A percentile compares a stretch with the other conserved stretches of the same genome.
Evolutionary conservation across 2,888 invertebrate genomes (phyloP).

Genomic region (Folsomia manolachei): DNA sequence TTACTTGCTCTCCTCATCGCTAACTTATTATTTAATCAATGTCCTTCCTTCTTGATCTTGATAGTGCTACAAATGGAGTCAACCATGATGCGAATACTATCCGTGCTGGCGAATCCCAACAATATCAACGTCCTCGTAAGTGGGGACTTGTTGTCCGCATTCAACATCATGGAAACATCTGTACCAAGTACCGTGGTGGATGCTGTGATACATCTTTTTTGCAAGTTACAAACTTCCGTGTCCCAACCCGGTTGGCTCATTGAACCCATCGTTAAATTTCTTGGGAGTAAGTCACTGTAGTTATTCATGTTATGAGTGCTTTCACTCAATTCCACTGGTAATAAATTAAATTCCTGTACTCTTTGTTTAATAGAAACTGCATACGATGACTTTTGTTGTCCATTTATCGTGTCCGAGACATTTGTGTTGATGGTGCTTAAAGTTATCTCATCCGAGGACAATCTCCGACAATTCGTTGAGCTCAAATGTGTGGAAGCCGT

Average conservation of each 20-base stretch:
- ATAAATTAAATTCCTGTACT: no score
- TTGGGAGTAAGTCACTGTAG: constrained; percentile 56
- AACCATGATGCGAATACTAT: constrained; percentile 79
- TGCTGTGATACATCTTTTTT: constrained; percentile 79
- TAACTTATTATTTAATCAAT: no score
- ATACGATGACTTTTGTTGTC: constrained; percentile 50
- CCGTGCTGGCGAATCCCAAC: constrained; percentile 64
- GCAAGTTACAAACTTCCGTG: constrained; percentile 71
- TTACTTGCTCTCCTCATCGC: no score
- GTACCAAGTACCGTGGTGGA: constrained; percentile 73
- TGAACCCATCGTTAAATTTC: constrained; percentile 71
- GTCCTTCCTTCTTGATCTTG: background rate
- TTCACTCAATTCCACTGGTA: no score
- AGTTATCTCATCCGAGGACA: constrained; percentile 72
- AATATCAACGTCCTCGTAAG: constrained; percentile 47
- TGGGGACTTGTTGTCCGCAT: constrained; percentile 46
- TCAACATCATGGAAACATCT: constrained; percentile 46
- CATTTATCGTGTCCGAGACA: constrained; percentile 69
- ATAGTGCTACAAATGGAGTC: constrained; percentile 70
- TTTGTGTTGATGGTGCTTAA: constrained; percentile 78
- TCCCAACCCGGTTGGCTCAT: constrained; percentile 73
- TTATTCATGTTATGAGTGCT: no score
- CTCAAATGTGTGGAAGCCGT: constrained; percentile 49
- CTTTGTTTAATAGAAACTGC: constrained; percentile 24
- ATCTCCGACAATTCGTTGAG: constrained; percentile 68